Conservation (phyloP, 2,113 vertebrate genomes). For the Oreocharis arfaki region DNA sequence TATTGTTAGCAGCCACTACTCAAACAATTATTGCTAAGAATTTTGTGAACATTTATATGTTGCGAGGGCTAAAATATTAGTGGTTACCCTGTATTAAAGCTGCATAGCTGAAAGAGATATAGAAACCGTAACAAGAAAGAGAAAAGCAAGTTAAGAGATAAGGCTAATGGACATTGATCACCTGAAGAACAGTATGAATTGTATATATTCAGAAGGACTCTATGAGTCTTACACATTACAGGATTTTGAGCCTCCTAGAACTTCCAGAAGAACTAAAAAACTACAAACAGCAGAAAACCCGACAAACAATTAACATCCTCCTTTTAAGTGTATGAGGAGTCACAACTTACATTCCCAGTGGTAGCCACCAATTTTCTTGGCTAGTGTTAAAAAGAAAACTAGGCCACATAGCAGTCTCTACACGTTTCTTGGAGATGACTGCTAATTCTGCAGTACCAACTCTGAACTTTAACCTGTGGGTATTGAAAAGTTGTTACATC, state of each 20-base stretch:
- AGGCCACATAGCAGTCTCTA: not conserved
- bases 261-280: not conserved
- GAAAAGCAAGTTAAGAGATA: not conserved
- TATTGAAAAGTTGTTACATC: not conserved
- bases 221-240: not conserved
- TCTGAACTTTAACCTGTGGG: not conserved
- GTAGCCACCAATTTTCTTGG: not conserved
- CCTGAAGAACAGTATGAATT: not conserved
- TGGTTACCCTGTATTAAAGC: not conserved
- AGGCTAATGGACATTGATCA: not conserved
- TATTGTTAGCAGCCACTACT: not conserved
- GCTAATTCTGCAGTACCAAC: not conserved
- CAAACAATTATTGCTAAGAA: not conserved
- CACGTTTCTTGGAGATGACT: not conserved
- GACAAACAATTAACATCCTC: not conserved
- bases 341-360: not conserved
- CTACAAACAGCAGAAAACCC: accelerated
- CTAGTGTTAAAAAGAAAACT: not conserved
- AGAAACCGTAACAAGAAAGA: not conserved
- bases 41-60: not conserved
- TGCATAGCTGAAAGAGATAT: not conserved
- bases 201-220: not conserved
- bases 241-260: not conserved
- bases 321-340: not conserved
- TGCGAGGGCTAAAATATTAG: not conserved